Percentiles rank a stretch among this genome's conserved stretches.
Evolutionary conservation across 2,888 invertebrate genomes (phyloP).

Genomic region (Xestia xanthographa): DNA sequence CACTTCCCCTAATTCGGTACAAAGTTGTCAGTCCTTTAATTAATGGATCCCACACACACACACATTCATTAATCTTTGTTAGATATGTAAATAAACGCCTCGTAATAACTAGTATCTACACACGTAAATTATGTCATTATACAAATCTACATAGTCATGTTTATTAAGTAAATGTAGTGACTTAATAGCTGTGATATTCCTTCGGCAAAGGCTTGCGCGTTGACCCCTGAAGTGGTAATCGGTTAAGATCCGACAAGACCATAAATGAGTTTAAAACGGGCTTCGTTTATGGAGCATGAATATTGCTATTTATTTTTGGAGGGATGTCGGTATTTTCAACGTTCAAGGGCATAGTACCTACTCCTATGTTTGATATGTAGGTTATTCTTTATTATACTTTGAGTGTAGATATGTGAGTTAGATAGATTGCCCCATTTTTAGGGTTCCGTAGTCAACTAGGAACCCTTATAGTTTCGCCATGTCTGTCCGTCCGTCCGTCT

Average conservation of each 20-base stretch:
- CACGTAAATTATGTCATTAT: slow-evolving; percentile 27
- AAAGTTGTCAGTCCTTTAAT: slow-evolving; percentile 24
- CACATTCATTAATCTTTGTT: slow-evolving; percentile 38
- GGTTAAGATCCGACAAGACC: slow-evolving; percentile 49
- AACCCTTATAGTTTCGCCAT: too few species aligned
- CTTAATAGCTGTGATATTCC: slow-evolving; percentile 37
- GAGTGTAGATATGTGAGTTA: background rate
- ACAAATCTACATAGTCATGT: slow-evolving; percentile 32
- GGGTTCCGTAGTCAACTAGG: too few species aligned
- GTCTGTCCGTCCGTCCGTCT: too few species aligned
- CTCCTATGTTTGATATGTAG: background rate
- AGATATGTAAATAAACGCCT: slow-evolving; percentile 42
- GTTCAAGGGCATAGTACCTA: background rate
- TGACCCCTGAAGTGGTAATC: slow-evolving; percentile 55
- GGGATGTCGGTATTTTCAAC: slow-evolving; percentile 29
- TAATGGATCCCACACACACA: slow-evolving; percentile 30
- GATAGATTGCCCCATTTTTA: slow-evolving; percentile 17
- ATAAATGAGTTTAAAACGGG: slow-evolving; percentile 59
- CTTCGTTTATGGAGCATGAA: slow-evolving; percentile 54
- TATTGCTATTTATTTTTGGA: slow-evolving; percentile 47
- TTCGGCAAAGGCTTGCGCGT: slow-evolving; percentile 23
- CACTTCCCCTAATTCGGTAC: slow-evolving; percentile 21
- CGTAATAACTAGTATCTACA: slow-evolving; percentile 35
- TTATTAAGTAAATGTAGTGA: slow-evolving; percentile 27
- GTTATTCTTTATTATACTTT: slow-evolving; percentile 7